Conservation (phyloP, 2,888 invertebrate species). For the Diarsia dahlii region DNA sequence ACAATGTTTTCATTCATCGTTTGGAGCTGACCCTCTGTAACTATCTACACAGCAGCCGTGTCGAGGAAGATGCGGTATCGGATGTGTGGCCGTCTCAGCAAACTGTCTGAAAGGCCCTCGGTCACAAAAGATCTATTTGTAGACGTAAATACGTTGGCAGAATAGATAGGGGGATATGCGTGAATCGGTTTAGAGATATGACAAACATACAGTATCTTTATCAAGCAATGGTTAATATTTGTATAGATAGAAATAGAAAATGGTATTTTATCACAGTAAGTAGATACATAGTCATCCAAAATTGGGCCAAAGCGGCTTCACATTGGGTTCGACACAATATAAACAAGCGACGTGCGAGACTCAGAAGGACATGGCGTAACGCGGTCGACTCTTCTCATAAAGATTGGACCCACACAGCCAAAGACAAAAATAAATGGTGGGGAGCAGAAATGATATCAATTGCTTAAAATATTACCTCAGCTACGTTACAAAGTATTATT, state of each 20-base stretch:
- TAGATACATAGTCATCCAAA: too few species aligned
- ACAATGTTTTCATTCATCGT: background rate
- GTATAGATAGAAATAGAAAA: background rate
- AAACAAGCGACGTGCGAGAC: too few species aligned
- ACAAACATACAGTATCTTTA: background rate
- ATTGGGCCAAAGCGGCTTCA: too few species aligned
- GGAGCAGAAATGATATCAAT: background rate
- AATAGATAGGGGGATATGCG: background rate
- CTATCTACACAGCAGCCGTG: background rate
- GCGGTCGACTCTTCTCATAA: too few species aligned
- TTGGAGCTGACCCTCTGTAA: background rate
- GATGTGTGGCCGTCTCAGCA: constrained; percentile 36
- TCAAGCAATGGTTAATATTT: background rate
- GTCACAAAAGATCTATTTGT: constrained; percentile 31
- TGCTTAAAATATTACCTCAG: background rate
- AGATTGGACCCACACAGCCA: too few species aligned
- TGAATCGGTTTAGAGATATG: background rate
- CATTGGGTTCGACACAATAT: too few species aligned
- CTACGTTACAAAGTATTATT: background rate
- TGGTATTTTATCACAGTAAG: background rate
- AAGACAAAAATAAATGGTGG: too few species aligned
- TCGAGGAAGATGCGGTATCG: constrained; percentile 15
- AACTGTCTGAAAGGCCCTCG: constrained; percentile 40
- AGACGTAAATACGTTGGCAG: constrained; percentile 33
- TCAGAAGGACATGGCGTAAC: too few species aligned